Conservation (phyloP, 2,113 vertebrate genomes). For the Phyllostomus hastatus region DNA sequence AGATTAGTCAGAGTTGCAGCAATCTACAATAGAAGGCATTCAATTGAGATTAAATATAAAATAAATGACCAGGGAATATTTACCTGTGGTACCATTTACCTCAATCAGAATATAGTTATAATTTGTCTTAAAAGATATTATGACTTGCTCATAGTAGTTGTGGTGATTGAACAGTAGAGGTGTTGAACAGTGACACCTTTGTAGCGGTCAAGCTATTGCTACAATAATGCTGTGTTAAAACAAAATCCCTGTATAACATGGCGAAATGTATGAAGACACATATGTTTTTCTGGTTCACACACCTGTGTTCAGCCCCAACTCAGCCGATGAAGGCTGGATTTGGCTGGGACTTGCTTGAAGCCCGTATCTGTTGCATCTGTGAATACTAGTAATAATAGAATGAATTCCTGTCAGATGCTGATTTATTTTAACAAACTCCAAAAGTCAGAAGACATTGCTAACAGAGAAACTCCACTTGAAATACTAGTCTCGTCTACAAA, state of each 20-base stretch:
- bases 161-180: neutral
- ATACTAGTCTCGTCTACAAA: slow-evolving; percentile 14
- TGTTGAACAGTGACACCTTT: neutral
- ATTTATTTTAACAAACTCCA: slow-evolving; percentile 30
- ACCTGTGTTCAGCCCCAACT: neutral
- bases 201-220: neutral
- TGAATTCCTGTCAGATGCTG: neutral
- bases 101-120: neutral
- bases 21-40: neutral
- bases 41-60: neutral
- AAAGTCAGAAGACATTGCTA: slow-evolving; percentile 6
- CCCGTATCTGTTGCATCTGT: rapidly evolving
- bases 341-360: neutral
- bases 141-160: neutral
- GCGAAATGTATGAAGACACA: neutral
- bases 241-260: neutral
- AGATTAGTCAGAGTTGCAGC: neutral
- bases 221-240: neutral
- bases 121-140: neutral
- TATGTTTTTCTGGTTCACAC: neutral
- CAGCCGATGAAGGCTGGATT: neutral
- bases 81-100: neutral
- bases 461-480: slow-evolving; percentile 6
- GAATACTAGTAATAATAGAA: neutral
- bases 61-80: neutral